A percentile compares a stretch with the other conserved stretches of the same genome.
phyloP scores from a whole-genome alignment of 2,888 invertebrate genomes.

The Asteroscopus sphinx region DNA sequence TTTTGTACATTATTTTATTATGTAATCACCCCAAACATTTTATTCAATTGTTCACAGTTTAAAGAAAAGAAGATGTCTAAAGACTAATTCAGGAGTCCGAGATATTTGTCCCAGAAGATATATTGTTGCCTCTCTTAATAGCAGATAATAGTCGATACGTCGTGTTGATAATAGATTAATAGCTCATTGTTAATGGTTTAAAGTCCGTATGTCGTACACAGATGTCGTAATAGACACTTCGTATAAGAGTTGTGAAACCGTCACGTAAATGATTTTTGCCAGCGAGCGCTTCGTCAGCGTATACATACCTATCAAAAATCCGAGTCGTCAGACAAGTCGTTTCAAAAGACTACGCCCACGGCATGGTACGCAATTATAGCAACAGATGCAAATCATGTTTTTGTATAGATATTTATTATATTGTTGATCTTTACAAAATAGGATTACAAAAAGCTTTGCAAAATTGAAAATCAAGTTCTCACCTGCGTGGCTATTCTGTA shows the following conservation, averaged over 20 bases:
- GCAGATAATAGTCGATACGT: constrained; percentile 23
- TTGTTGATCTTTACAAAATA: constrained; percentile 21
- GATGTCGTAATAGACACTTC: constrained; percentile 2
- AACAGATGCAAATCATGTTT: constrained; percentile 33
- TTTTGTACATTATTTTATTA: too few species aligned
- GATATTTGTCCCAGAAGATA: constrained; percentile 18
- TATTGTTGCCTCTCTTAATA: constrained; percentile 21
- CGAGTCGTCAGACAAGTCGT: constrained; percentile 22
- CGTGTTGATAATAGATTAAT: constrained; percentile 32
- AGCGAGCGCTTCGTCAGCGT: neutral
- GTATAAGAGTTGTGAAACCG: constrained; percentile 27
- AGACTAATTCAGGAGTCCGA: constrained; percentile 23
- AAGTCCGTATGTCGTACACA: constrained; percentile 13
- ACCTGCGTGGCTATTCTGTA: too few species aligned
- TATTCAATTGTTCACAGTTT: constrained; percentile 7
- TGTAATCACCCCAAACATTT: neutral
- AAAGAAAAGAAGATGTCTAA: constrained; percentile 24
- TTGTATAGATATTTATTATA: constrained; percentile 4
- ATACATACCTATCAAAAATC: neutral
- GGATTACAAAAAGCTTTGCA: constrained; percentile 11
- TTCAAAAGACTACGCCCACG: constrained; percentile 22
- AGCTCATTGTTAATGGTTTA: constrained; percentile 17
- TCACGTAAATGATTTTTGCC: neutral
- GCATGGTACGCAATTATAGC: constrained; percentile 1
- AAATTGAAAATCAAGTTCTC: neutral